phyloP scores from a whole-genome alignment of 2,113 vertebrate species.

The Grammomys surdaster region DNA sequence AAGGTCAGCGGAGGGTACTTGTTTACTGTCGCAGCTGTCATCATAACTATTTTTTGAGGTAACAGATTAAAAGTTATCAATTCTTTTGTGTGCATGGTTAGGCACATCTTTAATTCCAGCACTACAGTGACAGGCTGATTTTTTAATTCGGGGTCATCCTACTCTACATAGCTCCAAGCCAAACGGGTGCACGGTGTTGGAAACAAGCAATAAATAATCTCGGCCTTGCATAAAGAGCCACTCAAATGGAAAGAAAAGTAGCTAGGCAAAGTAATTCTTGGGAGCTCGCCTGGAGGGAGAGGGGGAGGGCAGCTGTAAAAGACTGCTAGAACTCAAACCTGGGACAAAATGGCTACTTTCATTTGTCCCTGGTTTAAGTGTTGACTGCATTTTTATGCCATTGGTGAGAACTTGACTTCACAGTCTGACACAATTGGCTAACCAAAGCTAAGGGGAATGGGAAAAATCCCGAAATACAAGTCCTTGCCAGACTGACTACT shows the following conservation, averaged over 20 bases:
- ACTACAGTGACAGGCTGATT: background rate
- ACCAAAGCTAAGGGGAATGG: background rate
- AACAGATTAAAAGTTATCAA: background rate
- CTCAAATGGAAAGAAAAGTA: background rate
- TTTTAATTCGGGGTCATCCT: background rate
- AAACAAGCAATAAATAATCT: background rate
- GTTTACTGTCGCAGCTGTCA: background rate
- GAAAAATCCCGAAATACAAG: background rate
- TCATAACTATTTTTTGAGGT: background rate
- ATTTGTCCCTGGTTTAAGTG: background rate
- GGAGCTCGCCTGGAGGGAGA: background rate
- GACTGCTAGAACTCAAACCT: background rate
- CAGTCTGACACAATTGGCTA: background rate
- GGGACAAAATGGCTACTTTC: background rate
- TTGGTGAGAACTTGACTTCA: background rate
- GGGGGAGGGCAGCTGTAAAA: background rate
- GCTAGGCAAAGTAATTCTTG: background rate
- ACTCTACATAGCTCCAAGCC: background rate
- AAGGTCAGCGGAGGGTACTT: background rate
- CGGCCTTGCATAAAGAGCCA: background rate
- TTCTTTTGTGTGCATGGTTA: background rate
- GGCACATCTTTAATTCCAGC: background rate
- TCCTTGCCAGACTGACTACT: background rate
- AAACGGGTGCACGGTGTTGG: background rate
- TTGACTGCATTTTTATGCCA: background rate